These are phyloP conservation scores for Phalera bucephala DNA, from an alignment of 2,888 invertebrate species.

Conservation along the genomic window DNA sequence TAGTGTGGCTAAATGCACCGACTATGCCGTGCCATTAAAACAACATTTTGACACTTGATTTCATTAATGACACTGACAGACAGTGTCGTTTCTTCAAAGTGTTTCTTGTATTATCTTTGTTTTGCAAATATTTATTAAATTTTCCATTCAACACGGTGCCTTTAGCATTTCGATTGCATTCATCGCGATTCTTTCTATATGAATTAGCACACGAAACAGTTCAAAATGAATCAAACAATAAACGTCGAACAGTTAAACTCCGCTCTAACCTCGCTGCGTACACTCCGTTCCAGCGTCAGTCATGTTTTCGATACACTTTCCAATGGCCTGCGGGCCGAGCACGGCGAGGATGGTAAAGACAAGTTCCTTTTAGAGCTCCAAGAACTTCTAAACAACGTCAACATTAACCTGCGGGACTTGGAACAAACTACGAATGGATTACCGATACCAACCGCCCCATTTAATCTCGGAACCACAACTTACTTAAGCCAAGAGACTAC, in stretches of 20 bases:
- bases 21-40: no score
- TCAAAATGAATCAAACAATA: conserved; percentile 54
- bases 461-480: conserved; percentile 92
- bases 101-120: no score
- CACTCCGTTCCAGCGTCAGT: conserved; percentile 91
- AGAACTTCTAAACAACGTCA: conserved; percentile 90
- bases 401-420: conserved; percentile 91
- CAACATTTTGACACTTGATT: no score
- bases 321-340: conserved; percentile 91
- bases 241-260: conserved; percentile 88
- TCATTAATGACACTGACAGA: no score
- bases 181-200: no score
- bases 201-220: no score
- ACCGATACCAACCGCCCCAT: conserved; percentile 90
- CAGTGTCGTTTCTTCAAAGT: no score
- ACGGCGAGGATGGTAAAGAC: conserved; percentile 91
- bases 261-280: conserved; percentile 89
- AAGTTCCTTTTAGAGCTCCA: conserved; percentile 92
- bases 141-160: no score
- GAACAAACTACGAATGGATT: conserved; percentile 88
- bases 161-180: no score
- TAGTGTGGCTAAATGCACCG: no score
- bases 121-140: no score
- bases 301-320: conserved; percentile 93
- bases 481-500: conserved; percentile 95